phyloP scores from a whole-genome alignment of 2,888 invertebrate genomes.

The Nephrocerus scutellatus region DNA sequence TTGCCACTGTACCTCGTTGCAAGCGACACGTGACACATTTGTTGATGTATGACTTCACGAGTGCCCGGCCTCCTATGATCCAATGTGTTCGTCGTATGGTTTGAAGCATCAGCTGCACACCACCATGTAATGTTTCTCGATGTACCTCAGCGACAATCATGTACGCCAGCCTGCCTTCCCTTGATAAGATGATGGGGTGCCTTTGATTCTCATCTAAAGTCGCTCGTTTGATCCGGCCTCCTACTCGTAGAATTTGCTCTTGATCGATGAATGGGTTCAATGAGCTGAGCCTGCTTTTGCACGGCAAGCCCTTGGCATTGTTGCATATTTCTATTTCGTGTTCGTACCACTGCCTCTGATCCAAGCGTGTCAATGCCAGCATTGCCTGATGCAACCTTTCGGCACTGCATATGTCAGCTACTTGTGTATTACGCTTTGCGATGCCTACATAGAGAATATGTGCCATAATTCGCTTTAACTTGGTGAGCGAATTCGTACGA shows the following conservation, averaged over 20 bases:
- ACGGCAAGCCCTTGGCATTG: constrained; percentile 4
- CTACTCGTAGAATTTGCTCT: constrained; percentile 6
- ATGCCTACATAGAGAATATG: constrained; percentile 6
- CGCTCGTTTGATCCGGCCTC: constrained; percentile 9
- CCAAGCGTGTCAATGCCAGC: constrained; percentile 1
- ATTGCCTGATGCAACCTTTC: constrained; percentile 6
- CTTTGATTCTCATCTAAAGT: constrained; percentile 6
- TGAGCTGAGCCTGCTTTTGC: constrained; percentile 3
- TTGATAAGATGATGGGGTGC: constrained; percentile 8
- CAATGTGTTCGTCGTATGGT: constrained; percentile 5
- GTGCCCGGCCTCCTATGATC: constrained; percentile 10
- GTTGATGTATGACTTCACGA: constrained; percentile 6
- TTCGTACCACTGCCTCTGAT: constrained; percentile 8
- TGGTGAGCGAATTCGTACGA: constrained; percentile 3
- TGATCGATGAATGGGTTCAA: constrained; percentile 7
- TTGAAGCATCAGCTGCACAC: constrained; percentile 1
- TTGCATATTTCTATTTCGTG: constrained; percentile 3
- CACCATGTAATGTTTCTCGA: constrained; percentile 4
- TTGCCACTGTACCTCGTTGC: constrained; percentile 4
- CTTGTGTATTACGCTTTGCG: not conserved
- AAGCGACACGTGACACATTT: constrained; percentile 11
- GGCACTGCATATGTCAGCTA: not conserved
- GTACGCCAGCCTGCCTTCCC: constrained; percentile 1
- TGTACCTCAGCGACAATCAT: constrained; percentile 3
- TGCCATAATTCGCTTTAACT: constrained; percentile 7